Evolutionary conservation across 2,113 vertebrate species (phyloP), one percentile per base, ranked within the genome.

Genomic region (Notothenia coriiceps): DNA sequence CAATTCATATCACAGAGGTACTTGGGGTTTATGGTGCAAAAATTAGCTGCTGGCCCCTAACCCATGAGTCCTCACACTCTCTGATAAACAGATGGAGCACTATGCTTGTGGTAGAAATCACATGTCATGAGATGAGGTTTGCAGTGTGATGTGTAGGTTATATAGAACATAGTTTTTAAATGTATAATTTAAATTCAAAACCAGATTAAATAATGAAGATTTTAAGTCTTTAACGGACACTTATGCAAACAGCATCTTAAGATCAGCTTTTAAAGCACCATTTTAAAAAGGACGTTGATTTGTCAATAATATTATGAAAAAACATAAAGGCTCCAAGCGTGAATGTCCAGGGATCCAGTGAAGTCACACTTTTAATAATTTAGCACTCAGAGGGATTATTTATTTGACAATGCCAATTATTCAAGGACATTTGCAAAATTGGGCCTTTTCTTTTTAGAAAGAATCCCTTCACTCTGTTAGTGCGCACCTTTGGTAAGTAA

Each of bases 401-500:
- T 35, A 5, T 25, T 4, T n/a, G 4, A 5, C 57, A 15, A 44
- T 50, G 4, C 17, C 10, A 51, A 5, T 52, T 51, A 3, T n/a
- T 61, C 15, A 25, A 74, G 47, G 1, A 62, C 11, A 33, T 60
- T 29, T 12, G 22, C 1, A 22, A 20, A 22, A 35, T 11, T 65
- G 25, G 11, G 1, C 1, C 25, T 2, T 8, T 47, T 2, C 22
- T 6, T 25, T 70, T 65, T 22, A 49, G 2, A 44, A 49, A 10
- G 8, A 43, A 22, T 40, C 33, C 22, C 6, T n/a, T 6, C 15
- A 7, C 5, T 22, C 11, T 22, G 22, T 22, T 57, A 25, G n/a
- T 17, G 63, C 5, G 40, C 85, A 92, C 88, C 82, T 85, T 87
- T 82, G 22, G 57, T 49, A 15, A n/a, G 57, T 49, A 15, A n/a